A percentile compares a stretch with the other conserved stretches of the same genome.
Evolutionary conservation across 2,888 invertebrate genomes (phyloP).

Genomic region (Icerya purchasi): DNA sequence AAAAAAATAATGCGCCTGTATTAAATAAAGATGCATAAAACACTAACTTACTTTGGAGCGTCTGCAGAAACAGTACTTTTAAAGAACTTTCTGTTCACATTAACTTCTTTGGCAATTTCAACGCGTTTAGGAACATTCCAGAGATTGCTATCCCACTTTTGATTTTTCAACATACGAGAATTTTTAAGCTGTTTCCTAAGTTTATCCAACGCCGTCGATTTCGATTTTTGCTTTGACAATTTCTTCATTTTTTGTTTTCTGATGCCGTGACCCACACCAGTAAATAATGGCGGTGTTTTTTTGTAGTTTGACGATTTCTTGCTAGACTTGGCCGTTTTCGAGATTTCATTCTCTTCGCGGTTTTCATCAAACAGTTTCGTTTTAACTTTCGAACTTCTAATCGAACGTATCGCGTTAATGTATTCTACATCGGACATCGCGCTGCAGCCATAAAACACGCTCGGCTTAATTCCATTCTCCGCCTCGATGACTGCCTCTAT

Average conservation of each 20-base stretch:
- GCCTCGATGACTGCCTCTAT: neutral
- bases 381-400: neutral
- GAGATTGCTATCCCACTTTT: neutral
- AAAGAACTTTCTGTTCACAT: slow-evolving; percentile 10
- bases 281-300: neutral
- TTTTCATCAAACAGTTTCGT: neutral
- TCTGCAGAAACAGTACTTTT: slow-evolving; percentile 4
- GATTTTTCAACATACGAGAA: neutral
- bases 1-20: no score
- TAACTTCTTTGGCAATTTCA: slow-evolving; percentile 3
- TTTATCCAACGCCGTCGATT: neutral
- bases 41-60: neutral
- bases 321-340: no score
- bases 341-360: no score
- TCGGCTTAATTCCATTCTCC: neutral
- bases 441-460: neutral
- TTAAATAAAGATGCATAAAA: no score
- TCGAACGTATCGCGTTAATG: no score
- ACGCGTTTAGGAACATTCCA: neutral
- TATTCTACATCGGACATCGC: neutral
- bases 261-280: slow-evolving; percentile 9
- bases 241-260: slow-evolving; percentile 6
- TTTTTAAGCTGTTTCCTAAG: neutral
- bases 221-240: neutral
- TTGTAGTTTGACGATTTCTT: no score